Conservation (phyloP, 2,113 vertebrate species). For the Leptodactylus fuscus region DNA sequence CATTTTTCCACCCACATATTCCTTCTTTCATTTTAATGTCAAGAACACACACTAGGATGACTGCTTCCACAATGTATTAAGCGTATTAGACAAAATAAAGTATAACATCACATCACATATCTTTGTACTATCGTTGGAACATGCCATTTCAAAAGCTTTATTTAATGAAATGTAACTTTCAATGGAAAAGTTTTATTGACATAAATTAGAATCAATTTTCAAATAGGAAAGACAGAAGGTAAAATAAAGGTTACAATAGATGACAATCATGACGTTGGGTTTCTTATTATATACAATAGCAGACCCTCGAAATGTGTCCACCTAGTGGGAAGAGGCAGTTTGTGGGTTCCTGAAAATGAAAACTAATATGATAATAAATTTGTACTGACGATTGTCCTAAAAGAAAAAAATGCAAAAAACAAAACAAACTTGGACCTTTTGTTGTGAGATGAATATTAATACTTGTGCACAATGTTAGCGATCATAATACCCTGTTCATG, state of each 20-base stretch:
- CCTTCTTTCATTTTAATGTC: conserved; percentile 62
- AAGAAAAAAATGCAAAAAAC: background rate
- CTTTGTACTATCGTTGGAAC: conserved; percentile 70
- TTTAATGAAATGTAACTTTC: conserved; percentile 74
- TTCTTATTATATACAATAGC: background rate
- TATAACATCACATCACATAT: conserved; percentile 74
- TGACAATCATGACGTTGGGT: background rate
- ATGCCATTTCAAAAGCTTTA: conserved; percentile 82
- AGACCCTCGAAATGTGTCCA: background rate
- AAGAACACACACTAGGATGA: conserved; percentile 71
- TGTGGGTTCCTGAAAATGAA: background rate
- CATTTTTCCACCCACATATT: background rate
- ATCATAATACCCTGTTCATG: no score
- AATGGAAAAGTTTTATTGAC: conserved; percentile 65
- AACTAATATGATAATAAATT: background rate
- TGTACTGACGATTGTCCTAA: background rate
- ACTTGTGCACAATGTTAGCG: no score
- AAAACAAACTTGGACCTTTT: no score
- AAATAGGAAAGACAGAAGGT: conserved; percentile 68
- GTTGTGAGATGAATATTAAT: no score
- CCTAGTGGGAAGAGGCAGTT: background rate
- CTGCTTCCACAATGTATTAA: conserved; percentile 74
- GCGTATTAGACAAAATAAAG: conserved; percentile 70
- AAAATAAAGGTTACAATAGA: background rate
- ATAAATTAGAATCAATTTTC: conserved; percentile 76